Percentiles rank a stretch among this genome's conserved stretches.
phyloP scores from a whole-genome alignment of 2,797 vertebrate genomes.

The Pteronotus mesoamericanus region DNA sequence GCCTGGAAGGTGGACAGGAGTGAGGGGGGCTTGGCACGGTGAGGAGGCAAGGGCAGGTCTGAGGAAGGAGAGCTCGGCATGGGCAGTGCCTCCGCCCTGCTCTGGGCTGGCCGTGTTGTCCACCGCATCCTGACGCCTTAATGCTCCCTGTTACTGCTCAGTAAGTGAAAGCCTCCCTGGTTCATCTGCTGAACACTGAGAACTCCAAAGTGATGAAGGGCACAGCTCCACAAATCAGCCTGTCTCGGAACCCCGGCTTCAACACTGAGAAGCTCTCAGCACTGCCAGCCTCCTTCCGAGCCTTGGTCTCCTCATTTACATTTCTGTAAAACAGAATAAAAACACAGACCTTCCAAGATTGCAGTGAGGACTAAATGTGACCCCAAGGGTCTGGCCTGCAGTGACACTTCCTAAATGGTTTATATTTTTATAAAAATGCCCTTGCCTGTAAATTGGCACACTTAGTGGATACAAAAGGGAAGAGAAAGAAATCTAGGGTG shows the following conservation, averaged over 20 bases:
- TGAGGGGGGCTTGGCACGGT: background rate
- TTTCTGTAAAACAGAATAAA: background rate
- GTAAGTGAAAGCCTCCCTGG: background rate
- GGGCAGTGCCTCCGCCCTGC: background rate
- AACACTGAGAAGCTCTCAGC: background rate
- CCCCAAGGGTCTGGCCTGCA: background rate
- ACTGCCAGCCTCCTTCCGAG: background rate
- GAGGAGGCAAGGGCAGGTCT: background rate
- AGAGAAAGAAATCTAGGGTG: background rate
- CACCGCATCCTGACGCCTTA: rapidly evolving
- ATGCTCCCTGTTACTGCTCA: background rate
- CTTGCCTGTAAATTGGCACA: background rate
- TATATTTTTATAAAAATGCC: background rate
- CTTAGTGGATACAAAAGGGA: background rate
- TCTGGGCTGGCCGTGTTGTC: background rate
- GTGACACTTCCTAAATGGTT: background rate
- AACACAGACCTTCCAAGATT: background rate
- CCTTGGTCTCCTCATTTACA: background rate
- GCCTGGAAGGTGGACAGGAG: rapidly evolving
- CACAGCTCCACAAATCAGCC: background rate
- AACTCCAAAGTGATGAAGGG: background rate
- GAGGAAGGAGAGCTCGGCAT: background rate
- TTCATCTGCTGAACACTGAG: background rate
- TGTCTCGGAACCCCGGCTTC: background rate
- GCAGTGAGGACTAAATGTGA: background rate